Evolutionary conservation across 2,797 vertebrate species (phyloP).

Genomic region (Falco novaeseelandiae): DNA sequence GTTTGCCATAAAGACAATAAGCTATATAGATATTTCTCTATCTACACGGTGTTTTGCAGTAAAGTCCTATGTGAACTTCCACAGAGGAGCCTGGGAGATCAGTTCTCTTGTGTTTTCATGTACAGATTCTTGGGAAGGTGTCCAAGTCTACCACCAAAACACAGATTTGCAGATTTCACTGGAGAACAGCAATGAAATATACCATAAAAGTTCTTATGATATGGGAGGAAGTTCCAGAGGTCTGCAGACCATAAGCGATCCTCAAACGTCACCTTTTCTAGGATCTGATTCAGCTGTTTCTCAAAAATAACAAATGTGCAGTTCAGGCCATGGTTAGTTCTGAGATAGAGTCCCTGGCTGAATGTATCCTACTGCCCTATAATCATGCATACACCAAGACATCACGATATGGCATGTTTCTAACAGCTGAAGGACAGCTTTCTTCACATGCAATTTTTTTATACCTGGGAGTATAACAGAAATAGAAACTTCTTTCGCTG

Average conservation of each 20-base stretch:
- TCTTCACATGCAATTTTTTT: not conserved
- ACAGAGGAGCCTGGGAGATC: not conserved
- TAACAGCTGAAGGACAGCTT: not conserved
- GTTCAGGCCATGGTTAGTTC: not conserved
- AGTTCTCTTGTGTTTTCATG: not conserved
- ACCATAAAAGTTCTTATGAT: not conserved
- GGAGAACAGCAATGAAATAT: not conserved
- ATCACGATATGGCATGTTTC: not conserved
- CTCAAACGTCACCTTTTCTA: not conserved
- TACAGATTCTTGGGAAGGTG: not conserved
- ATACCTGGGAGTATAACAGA: not conserved
- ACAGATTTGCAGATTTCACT: not conserved
- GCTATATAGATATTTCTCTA: not conserved
- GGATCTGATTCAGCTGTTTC: not conserved
- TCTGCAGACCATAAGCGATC: not conserved
- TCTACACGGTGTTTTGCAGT: accelerated
- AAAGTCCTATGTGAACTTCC: not conserved
- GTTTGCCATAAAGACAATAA: not conserved
- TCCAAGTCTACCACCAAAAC: not conserved
- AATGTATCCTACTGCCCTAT: not conserved
- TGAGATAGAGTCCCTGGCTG: accelerated
- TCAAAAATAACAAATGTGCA: accelerated
- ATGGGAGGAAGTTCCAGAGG: not conserved
- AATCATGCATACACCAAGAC: accelerated
- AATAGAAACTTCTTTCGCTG: slow-evolving; percentile 24